Conservation (phyloP, 2,113 vertebrate genomes). For the Urocitellus parryii region DNA sequence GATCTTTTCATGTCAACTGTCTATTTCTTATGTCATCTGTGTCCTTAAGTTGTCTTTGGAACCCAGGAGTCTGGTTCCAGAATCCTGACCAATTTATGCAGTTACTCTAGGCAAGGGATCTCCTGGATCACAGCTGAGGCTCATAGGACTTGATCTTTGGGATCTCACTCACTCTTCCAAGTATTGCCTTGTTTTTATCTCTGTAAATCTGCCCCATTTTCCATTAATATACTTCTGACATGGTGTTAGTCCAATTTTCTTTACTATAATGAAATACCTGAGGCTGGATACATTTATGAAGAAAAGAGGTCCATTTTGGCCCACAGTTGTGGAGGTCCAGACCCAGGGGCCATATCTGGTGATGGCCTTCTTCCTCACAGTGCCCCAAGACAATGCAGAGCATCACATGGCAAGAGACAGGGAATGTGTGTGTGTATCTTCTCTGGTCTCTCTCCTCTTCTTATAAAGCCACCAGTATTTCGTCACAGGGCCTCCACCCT, state of each 20-base stretch:
- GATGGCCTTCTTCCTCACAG: neutral
- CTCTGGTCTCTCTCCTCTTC: neutral
- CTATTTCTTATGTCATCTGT: accelerated
- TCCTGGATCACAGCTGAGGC: neutral
- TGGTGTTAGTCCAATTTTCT: neutral
- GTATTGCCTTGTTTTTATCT: neutral
- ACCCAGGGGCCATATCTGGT: neutral
- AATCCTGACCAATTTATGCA: neutral
- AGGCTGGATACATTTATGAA: neutral
- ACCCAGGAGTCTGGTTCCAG: neutral
- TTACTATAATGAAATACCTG: neutral
- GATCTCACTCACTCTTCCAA: neutral
- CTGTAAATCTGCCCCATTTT: neutral
- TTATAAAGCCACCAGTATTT: neutral
- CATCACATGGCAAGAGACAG: too few relatives aligned
- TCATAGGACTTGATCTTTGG: neutral
- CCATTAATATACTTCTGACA: neutral
- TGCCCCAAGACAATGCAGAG: neutral
- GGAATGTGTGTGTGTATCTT: neutral
- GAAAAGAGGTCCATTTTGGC: neutral
- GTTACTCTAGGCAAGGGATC: neutral
- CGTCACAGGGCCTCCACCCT: too few relatives aligned
- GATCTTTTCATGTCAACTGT: neutral
- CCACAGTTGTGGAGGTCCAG: neutral
- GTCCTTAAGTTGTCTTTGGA: neutral